Conservation (phyloP, 2,113 vertebrate species). For the Aix galericulata region DNA sequence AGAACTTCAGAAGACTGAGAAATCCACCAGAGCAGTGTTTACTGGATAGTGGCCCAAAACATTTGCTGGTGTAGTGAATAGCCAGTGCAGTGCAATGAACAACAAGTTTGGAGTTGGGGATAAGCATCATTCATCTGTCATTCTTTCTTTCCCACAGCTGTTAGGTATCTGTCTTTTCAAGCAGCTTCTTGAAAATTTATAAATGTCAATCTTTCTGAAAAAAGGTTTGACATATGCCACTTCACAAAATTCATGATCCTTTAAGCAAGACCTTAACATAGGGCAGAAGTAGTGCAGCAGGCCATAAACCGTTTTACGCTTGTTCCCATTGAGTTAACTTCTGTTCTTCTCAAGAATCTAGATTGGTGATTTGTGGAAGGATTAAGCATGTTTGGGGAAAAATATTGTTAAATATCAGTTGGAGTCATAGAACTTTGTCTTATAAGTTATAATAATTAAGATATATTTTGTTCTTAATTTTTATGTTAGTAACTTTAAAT, state of each 20-base stretch:
- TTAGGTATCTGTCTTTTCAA: background rate
- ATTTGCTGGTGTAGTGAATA: background rate
- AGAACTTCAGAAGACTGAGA: background rate
- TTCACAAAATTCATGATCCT: background rate
- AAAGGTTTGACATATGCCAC: background rate
- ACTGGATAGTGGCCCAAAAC: background rate
- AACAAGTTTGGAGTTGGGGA: background rate
- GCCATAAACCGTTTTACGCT: background rate
- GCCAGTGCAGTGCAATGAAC: background rate
- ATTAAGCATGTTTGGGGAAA: background rate
- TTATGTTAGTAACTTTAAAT: background rate
- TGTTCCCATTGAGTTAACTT: background rate
- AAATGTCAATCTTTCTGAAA: background rate
- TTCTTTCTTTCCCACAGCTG: background rate
- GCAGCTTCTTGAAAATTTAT: background rate
- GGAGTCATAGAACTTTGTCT: background rate
- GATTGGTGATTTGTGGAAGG: background rate
- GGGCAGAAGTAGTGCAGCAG: background rate
- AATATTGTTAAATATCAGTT: background rate
- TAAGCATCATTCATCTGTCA: background rate
- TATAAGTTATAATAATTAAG: background rate
- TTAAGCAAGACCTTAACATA: background rate
- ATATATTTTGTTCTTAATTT: background rate
- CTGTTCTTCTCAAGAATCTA: background rate
- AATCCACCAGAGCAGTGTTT: background rate